Evolutionary conservation across 2,797 vertebrate genomes (phyloP), one percentile per base, ranked within the genome.

Genomic region (Lindbergichthys nudifrons): DNA sequence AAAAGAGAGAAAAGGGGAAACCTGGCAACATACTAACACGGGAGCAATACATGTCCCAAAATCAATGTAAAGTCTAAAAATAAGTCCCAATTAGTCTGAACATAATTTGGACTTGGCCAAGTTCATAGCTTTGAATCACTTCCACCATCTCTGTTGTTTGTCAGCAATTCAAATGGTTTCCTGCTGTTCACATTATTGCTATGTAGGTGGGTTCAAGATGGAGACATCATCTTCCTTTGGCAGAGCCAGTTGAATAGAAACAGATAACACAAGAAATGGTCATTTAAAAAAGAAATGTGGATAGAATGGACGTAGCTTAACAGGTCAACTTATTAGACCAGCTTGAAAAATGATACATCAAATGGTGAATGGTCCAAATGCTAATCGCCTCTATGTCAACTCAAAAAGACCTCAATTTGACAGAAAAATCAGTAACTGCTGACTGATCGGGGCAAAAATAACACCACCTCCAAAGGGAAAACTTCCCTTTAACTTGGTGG

Each of bases 51-150:
- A 32, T 46, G 4, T 62, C 36, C 39, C 8, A 60, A 45, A 67
- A 61, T 50, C 42, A 62, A 59, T 32, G 18, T 51, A 43, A 62
- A 58, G 42, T 66, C 52, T 8, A 64, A 70, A 72, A 75, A 51
- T 19, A 51, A 58, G 13, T 59, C 56, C 45, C 32, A 48, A n/a
- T 62, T 50, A 73, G 23, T 60, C n/a, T 26, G 14, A 41, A 70
- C 51, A 62, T 14, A 26, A 64, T 64, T 19, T 68, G 41, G 18
- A 41, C 10, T 11, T 4, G 0, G 19, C 19, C 32, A 52, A 39
- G 46, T 77, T 50, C 48, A 53, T 10, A 46, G 10, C 36, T 50
- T 32, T 42, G 30, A 70, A 21, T 62, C n/a, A 14, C 51, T 42
- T 47, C 48, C 19, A 67, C 30, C 12, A 12, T 47, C 41, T 47